These are phyloP conservation scores for Centropyge bicolor DNA, from an alignment of 2,797 vertebrate genomes.

Conservation along the genomic window DNA sequence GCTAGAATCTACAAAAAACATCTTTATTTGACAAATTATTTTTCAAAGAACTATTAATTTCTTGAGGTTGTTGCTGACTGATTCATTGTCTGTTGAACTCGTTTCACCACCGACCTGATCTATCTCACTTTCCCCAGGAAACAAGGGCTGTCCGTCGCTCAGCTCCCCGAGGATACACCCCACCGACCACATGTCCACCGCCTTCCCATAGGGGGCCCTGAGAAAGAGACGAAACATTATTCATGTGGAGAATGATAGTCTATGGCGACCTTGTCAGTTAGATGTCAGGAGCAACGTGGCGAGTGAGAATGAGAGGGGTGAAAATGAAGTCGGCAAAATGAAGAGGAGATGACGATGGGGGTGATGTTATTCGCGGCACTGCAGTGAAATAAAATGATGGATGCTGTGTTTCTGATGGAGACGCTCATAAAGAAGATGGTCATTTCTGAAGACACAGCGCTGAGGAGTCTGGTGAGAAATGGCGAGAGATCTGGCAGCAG, in stretches of 20 bases:
- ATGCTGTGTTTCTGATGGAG: slow-evolving; percentile 35
- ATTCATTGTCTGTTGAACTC: background rate
- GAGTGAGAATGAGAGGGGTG: slow-evolving; percentile 1
- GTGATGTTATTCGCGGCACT: background rate
- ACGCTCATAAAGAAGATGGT: slow-evolving; percentile 42
- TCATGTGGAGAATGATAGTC: background rate
- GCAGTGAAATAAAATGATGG: slow-evolving; percentile 23
- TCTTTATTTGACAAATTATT: background rate
- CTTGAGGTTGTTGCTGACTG: background rate
- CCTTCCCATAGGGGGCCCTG: slow-evolving; percentile 97
- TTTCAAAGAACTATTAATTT: background rate
- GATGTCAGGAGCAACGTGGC: slow-evolving; percentile 1
- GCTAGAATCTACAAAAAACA: background rate
- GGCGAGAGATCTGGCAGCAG: slow-evolving; percentile 83
- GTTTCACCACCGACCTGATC: slow-evolving; percentile 89
- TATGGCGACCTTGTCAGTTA: slow-evolving; percentile 7
- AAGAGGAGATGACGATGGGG: slow-evolving; percentile 6
- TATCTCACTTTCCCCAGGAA: slow-evolving; percentile 99
- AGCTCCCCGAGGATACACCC: slow-evolving; percentile 98
- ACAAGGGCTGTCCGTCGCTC: slow-evolving; percentile 97
- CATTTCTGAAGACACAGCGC: slow-evolving; percentile 76
- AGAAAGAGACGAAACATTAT: slow-evolving; percentile 7
- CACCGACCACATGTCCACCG: slow-evolving; percentile 99
- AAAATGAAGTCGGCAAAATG: slow-evolving; percentile 16
- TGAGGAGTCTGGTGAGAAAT: slow-evolving; percentile 90